Conservation (phyloP, 2,888 invertebrate genomes). For the Amblyjoppa fuscipennis region DNA sequence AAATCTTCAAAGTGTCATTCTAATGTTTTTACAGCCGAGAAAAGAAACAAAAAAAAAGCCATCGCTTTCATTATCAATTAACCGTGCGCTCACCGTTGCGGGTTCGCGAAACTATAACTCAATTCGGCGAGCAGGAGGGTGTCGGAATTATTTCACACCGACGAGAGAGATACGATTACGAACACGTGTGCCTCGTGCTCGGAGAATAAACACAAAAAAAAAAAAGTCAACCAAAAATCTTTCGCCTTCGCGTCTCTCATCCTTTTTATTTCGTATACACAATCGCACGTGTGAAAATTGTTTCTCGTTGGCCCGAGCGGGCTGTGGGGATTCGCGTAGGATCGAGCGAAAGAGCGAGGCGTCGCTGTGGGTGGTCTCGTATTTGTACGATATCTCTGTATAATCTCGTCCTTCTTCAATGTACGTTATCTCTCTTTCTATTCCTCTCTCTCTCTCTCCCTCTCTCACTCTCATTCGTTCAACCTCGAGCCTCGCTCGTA, state of each 20-base stretch:
- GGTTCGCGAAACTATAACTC: slow-evolving; percentile 25
- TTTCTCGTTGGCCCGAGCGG: slow-evolving; percentile 51
- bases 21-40: slow-evolving; percentile 2
- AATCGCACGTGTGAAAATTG: slow-evolving; percentile 76
- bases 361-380: slow-evolving; percentile 79
- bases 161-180: slow-evolving; percentile 55
- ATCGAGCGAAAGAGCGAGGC: slow-evolving; percentile 70
- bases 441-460: slow-evolving; percentile 45
- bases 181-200: slow-evolving; percentile 39
- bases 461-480: slow-evolving; percentile 62
- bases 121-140: slow-evolving; percentile 9
- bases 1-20: background rate
- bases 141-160: slow-evolving; percentile 11
- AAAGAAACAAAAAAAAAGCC: background rate
- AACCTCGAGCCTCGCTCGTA: slow-evolving; percentile 49
- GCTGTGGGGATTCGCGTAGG: slow-evolving; percentile 35
- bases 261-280: slow-evolving; percentile 62
- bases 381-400: slow-evolving; percentile 76
- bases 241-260: slow-evolving; percentile 27
- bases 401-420: slow-evolving; percentile 64
- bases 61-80: slow-evolving; percentile 42
- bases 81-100: slow-evolving; percentile 5
- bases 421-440: slow-evolving; percentile 28
- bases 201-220: background rate
- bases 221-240: slow-evolving; percentile 11